Evolutionary conservation across 2,797 vertebrate genomes (phyloP).

Genomic region (Megalops cyprinoides): DNA sequence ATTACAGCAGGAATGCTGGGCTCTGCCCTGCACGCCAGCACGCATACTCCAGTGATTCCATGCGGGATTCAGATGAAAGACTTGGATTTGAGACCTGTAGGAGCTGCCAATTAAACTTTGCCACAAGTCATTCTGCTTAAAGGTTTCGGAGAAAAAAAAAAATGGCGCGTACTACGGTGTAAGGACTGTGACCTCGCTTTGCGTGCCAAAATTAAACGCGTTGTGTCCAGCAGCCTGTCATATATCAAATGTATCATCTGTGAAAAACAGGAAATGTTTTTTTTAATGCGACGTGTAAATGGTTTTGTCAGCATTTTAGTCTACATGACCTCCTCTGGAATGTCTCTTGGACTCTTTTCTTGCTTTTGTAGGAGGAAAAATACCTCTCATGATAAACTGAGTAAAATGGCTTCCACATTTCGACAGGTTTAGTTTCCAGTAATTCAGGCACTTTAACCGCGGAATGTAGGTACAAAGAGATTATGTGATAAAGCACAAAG

Average conservation of each 20-base stretch:
- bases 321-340: not conserved
- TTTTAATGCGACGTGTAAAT: constrained; percentile 15
- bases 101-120: constrained; percentile 56
- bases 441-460: not conserved
- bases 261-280: constrained; percentile 50
- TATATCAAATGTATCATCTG: constrained; percentile 55
- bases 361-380: not conserved
- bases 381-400: not conserved
- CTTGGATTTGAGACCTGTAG: constrained; percentile 41
- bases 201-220: constrained; percentile 71
- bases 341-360: not conserved
- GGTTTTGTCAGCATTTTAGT: constrained; percentile 4
- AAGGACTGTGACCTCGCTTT: constrained; percentile 63
- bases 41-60: not conserved
- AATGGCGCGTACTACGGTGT: constrained; percentile 65
- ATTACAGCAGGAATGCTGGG: not conserved
- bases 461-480: not conserved
- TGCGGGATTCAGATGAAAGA: constrained; percentile 43
- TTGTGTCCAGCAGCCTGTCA: constrained; percentile 59
- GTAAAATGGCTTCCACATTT: constrained; percentile 13
- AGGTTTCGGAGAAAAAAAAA: constrained; percentile 57
- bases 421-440: not conserved
- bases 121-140: constrained; percentile 53
- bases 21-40: not conserved
- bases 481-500: not conserved